Evolutionary conservation across 2,797 vertebrate genomes (phyloP).

Genomic region (Numenius phaeopus): DNA sequence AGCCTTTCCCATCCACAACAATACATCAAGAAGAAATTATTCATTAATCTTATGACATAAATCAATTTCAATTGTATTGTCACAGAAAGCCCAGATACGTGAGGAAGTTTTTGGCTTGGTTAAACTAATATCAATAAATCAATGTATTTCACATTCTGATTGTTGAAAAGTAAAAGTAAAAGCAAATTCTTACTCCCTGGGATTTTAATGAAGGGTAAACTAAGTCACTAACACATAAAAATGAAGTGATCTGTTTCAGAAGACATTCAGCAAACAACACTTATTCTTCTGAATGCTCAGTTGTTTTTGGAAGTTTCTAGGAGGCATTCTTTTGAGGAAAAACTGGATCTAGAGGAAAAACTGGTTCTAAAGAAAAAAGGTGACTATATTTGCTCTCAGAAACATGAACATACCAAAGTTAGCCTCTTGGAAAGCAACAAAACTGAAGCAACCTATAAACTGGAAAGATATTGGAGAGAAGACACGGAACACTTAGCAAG

Average conservation of each 20-base stretch:
- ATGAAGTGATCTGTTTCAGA: not conserved
- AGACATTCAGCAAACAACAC: not conserved
- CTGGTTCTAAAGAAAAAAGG: not conserved
- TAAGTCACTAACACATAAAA: not conserved
- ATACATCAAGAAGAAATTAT: not conserved
- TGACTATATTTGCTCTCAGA: not conserved
- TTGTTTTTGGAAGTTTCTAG: not conserved
- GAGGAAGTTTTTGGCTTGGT: not conserved
- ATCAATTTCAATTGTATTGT: not conserved
- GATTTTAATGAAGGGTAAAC: not conserved
- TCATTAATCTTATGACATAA: slow-evolving; percentile 13
- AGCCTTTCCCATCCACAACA: not conserved
- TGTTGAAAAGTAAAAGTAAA: not conserved
- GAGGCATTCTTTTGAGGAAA: not conserved
- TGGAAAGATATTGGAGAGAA: not conserved
- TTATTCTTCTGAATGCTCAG: not conserved
- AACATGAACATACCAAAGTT: not conserved
- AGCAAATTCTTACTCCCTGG: not conserved
- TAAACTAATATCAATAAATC: slow-evolving; percentile 11
- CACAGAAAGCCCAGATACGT: not conserved
- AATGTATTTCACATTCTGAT: not conserved
- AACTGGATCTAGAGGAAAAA: not conserved
- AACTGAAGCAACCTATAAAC: not conserved
- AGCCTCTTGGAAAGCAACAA: not conserved
- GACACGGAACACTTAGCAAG: not conserved